A percentile compares a stretch with the other conserved stretches of the same genome.
These are phyloP conservation scores for Elgaria multicarinata DNA, from an alignment of 2,113 vertebrate genomes.

Conservation along the genomic window DNA sequence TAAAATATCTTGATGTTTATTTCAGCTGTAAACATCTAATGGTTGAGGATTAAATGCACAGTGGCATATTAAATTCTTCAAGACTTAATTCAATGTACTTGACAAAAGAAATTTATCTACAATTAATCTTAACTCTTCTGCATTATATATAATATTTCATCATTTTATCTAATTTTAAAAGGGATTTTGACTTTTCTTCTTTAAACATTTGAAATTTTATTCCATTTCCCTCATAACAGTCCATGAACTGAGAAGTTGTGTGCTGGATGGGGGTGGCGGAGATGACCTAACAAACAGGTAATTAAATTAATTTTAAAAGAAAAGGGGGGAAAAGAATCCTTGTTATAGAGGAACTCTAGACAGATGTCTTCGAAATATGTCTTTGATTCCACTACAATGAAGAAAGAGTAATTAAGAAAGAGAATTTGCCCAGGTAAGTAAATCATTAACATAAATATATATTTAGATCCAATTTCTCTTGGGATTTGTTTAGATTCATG, in stretches of 20 bases:
- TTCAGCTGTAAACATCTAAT: constrained; percentile 68
- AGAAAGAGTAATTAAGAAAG: constrained; percentile 41
- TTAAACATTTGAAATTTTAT: constrained; percentile 39
- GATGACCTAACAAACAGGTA: constrained; percentile 12
- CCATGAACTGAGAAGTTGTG: constrained; percentile 1
- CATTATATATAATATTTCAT: constrained; percentile 44
- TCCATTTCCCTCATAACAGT: not conserved
- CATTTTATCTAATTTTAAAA: constrained; percentile 9
- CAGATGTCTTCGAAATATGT: constrained; percentile 30
- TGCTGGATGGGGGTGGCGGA: not conserved
- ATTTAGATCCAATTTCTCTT: not conserved
- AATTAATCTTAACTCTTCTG: constrained; percentile 63
- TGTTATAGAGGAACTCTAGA: not conserved
- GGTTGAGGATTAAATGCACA: constrained; percentile 64
- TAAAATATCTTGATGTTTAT: constrained; percentile 58
- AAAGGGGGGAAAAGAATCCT: too few species aligned
- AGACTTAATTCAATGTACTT: constrained; percentile 65
- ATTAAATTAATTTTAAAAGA: constrained; percentile 26
- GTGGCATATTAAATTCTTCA: constrained; percentile 54
- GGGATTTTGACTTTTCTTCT: constrained; percentile 25
- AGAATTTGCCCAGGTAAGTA: constrained; percentile 13
- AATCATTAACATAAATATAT: not conserved
- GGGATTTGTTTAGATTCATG: constrained; percentile 15
- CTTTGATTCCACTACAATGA: constrained; percentile 23
- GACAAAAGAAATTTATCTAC: constrained; percentile 55